Base-by-base conservation (phyloP, 2,113 vertebrate species). In the Mugil cephalus region DNA sequence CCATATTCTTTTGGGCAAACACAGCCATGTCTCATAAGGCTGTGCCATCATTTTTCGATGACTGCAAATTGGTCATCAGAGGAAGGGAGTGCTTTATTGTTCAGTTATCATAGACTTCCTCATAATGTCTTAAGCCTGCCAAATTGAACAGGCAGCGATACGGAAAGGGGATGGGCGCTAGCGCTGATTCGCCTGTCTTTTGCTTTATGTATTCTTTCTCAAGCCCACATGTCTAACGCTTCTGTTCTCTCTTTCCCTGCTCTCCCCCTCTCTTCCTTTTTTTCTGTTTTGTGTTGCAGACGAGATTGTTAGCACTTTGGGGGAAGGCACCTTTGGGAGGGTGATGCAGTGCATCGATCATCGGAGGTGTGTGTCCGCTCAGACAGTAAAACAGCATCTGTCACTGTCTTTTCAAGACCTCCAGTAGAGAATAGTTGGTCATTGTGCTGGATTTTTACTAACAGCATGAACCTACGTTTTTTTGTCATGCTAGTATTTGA, bases 311-410 rank as follows among this genome's bases (percentile, higher is more conserved):
- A 96, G 95, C 93, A 99, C 98, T 75, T 77, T 99, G 87, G 98
- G 98, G 4, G 98, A 99, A 89, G 98, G 98, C 46, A 99, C 98
- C 0, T 99, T 99, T 9, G 97, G 98, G 84, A 94, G 97, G 74
- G 97, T 99, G 84, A 97, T 99, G 77, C 95, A 96, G 43, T 99
- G 98, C 78, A 91, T 98, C 2, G 98, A 99, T 90, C 98, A 98
- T 91, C 94, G 96, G 78, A 97, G 98, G 97, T 99, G 93, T 61
- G 80, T 77, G 12, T 67, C 12, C 10, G 7, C 34, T 51, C 2
- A 70, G n/a, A 12, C 1, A 4, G n/a, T 30, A 17, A 59, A 64
- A n/a, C 11, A 34, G 13, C 38, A 30, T 5, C 19, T 64, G 19
- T 53, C 47, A 38, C 60, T 40, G 38, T 17, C 18, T 42, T 67